A percentile compares a stretch with the other conserved stretches of the same genome.
These are phyloP conservation scores for Drosophila biarmipes DNA, from an alignment of 1,140 invertebrate species.

Conservation along the genomic window DNA sequence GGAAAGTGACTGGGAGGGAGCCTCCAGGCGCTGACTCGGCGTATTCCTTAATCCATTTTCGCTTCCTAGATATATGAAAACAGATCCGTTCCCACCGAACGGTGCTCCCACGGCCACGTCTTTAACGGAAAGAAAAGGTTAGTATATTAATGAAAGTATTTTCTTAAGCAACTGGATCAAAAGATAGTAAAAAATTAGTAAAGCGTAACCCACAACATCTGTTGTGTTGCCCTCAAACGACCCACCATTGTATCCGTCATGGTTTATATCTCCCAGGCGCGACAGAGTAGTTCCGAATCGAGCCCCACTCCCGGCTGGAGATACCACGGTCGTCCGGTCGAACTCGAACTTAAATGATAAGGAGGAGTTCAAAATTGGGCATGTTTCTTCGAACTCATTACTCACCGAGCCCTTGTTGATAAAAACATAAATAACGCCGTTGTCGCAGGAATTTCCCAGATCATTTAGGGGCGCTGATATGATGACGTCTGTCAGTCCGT, in stretches of 20 bases:
- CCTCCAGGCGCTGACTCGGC: conserved; percentile 46
- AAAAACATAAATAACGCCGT: conserved; percentile 87
- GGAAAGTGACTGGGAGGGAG: conserved; percentile 43
- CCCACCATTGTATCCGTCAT: conserved; percentile 87
- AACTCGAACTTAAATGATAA: conserved; percentile 59
- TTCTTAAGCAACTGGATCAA: too few species aligned
- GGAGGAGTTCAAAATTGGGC: not conserved
- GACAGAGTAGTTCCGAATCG: conserved; percentile 87
- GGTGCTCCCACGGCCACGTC: conserved; percentile 89
- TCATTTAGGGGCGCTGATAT: conserved; percentile 91
- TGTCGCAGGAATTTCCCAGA: conserved; percentile 85
- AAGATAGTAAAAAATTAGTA: too few species aligned
- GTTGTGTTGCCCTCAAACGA: not conserved
- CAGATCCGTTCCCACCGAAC: conserved; percentile 87
- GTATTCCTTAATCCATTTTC: conserved; percentile 85
- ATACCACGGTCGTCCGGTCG: conserved; percentile 56
- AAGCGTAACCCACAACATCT: too few species aligned
- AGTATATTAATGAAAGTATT: too few species aligned
- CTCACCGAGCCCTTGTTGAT: conserved; percentile 85
- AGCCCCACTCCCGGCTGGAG: conserved; percentile 65
- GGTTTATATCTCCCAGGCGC: conserved; percentile 88
- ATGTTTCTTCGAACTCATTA: not conserved
- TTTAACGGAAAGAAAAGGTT: too few species aligned
- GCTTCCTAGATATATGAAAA: conserved; percentile 88
- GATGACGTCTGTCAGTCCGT: conserved; percentile 90